Percentiles rank a stretch among this genome's conserved stretches.
Conservation (phyloP, 92 coral and sea anemone genomes). For the Epizoanthus rinbou region DNA sequence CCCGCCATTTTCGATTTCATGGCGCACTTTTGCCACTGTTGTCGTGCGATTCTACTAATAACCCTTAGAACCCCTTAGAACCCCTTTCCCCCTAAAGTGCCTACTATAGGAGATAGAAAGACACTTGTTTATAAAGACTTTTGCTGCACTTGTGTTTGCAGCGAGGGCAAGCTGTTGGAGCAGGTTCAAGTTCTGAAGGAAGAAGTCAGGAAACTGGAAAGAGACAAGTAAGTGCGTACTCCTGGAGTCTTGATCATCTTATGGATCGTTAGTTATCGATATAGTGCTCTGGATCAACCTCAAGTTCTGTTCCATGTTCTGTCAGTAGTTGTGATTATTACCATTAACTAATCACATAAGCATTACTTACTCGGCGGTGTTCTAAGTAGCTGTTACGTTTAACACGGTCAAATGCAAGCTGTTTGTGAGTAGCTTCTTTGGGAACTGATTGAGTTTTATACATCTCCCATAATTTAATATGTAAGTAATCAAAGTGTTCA, state of each 20-base stretch:
- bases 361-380: not conserved
- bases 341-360: not conserved
- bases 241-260: not conserved
- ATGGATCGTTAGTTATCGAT: not conserved
- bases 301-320: not conserved
- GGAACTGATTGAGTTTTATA: too few species aligned
- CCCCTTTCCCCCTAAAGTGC: too few species aligned
- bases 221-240: conserved; percentile 75
- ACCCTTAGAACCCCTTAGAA: too few species aligned
- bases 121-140: too few species aligned
- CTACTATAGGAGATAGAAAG: too few species aligned
- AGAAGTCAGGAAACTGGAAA: conserved; percentile 91
- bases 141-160: not conserved
- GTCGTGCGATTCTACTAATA: too few species aligned
- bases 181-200: conserved; percentile 85
- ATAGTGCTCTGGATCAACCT: not conserved
- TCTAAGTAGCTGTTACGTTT: too few species aligned
- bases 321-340: not conserved
- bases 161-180: conserved; percentile 81
- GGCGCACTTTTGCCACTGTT: too few species aligned
- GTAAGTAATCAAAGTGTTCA: not conserved
- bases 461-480: too few species aligned
- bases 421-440: too few species aligned
- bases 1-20: too few species aligned
- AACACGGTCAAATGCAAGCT: too few species aligned